These are phyloP conservation scores for Pteronura brasiliensis DNA, from an alignment of 2,113 vertebrate species.

Conservation along the genomic window DNA sequence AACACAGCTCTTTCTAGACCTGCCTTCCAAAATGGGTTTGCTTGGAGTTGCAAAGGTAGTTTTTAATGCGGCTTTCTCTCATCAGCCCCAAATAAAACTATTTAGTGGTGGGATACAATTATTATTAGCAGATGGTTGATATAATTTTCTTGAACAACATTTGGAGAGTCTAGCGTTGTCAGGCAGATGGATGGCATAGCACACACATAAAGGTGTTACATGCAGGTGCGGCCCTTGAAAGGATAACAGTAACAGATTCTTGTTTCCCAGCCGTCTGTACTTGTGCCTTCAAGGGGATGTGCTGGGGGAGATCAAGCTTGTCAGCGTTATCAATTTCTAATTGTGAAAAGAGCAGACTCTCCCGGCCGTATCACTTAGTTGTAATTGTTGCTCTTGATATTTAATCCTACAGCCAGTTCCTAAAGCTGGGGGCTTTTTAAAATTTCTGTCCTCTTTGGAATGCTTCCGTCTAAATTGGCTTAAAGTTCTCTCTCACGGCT, in stretches of 20 bases:
- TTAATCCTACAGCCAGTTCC: neutral
- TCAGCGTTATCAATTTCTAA: neutral
- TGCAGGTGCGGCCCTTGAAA: slow-evolving; percentile 55
- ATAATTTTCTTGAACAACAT: slow-evolving; percentile 58
- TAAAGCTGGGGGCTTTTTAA: neutral
- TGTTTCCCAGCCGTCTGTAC: slow-evolving; percentile 25
- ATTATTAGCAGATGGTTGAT: slow-evolving; percentile 59
- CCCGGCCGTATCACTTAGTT: neutral
- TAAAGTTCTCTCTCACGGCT: neutral
- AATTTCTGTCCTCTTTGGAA: neutral
- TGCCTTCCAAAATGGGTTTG: slow-evolving; percentile 67
- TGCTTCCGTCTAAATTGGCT: neutral
- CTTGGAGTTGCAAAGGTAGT: slow-evolving; percentile 46
- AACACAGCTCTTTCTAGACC: slow-evolving; percentile 63
- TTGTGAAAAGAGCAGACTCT: neutral
- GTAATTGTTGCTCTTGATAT: neutral
- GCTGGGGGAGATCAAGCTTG: neutral
- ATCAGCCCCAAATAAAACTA: slow-evolving; percentile 47
- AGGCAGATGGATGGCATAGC: slow-evolving; percentile 42
- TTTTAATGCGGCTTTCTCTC: slow-evolving; percentile 44
- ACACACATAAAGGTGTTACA: slow-evolving; percentile 58
- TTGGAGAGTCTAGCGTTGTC: slow-evolving; percentile 51
- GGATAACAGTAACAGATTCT: neutral
- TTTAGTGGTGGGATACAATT: slow-evolving; percentile 46
- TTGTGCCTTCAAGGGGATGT: neutral